Evolutionary conservation across 2,888 invertebrate species (phyloP), one percentile per base, ranked within the genome.

Genomic region (Anticlea derivata): DNA sequence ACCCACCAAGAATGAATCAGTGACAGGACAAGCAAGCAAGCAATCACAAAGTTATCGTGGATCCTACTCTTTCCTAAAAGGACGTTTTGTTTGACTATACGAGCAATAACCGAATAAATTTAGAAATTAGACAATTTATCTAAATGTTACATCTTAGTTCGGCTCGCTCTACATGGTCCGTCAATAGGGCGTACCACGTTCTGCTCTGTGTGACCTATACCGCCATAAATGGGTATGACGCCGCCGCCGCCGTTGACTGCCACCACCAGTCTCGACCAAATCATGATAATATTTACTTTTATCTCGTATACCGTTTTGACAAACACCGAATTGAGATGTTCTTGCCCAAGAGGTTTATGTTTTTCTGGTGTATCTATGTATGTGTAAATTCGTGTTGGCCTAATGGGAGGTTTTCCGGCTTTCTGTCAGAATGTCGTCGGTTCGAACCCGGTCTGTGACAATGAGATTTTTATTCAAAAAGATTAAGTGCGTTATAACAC

Each of bases 151-250:
- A 68, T 69, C 64, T 54, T 47, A 50, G 48, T 52, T 60, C 46
- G 47, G 62, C 49, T 60, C 51, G 66, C 75, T 79, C 34, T 77
- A 83, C 73, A 80, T 74, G 83, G 77, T 62, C 61, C 61, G 69
- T 53, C 58, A 64, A 66, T 65, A 68, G 70, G 68, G 69, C 68
- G 68, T 61, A 61, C 66, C 64, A 64, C 66, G 64, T 60, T 65
- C 60, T 64, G 66, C 62, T 64, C 61, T 67, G 61, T 66, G 63
- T 78, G 78, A 83, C 81, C 81, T 75, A 73, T 65, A 71, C 74
- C 43, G 33, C 85, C 84, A 68, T 83, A 85, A 70, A 86, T 79
- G 86, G 86, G 46, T 65, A 77, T 71, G 73, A 74, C 73, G 74
- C 75, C 73, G 78, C 20, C 73, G 78, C 22, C 27, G 17, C 17